These are phyloP conservation scores for Atta texana DNA, from an alignment of 1,140 invertebrate species.

Conservation along the genomic window DNA sequence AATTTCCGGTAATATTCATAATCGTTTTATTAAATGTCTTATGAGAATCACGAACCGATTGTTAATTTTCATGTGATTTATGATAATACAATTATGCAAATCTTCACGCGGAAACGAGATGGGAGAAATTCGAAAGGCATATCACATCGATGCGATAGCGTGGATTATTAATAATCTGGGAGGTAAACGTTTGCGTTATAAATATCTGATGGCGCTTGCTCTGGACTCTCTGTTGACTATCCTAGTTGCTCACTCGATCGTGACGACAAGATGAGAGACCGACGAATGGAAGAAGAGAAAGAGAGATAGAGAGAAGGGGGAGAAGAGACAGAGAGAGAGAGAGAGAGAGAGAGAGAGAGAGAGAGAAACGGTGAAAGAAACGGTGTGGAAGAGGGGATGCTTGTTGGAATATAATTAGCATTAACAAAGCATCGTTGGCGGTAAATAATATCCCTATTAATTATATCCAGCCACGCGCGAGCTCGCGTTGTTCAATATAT, in stretches of 20 bases:
- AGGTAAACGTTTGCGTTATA: constrained; percentile 68
- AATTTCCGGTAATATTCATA: not conserved
- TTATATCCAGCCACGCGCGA: constrained; percentile 49
- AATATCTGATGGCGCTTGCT: constrained; percentile 36
- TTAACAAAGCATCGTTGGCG: constrained; percentile 69
- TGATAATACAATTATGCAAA: constrained; percentile 2
- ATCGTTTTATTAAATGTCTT: constrained; percentile 16
- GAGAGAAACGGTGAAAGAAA: not conserved
- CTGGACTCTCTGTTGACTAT: constrained; percentile 31
- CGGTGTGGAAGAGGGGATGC: not conserved
- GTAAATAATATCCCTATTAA: constrained; percentile 75
- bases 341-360: not conserved
- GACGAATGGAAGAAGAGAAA: not conserved
- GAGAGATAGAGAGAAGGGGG: not conserved
- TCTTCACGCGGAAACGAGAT: not conserved
- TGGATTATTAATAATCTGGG: constrained; percentile 67
- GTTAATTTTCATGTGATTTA: not conserved
- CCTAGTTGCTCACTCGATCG: constrained; percentile 24
- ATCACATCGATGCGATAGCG: not conserved
- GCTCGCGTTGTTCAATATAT: constrained; percentile 44
- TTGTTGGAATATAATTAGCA: constrained; percentile 68
- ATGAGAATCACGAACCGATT: not conserved
- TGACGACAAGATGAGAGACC: constrained; percentile 31
- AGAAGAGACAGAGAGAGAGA: not conserved
- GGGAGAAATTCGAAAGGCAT: not conserved